These are phyloP conservation scores for Hoplodrina ambigua DNA, from an alignment of 2,888 invertebrate species.

Conservation along the genomic window DNA sequence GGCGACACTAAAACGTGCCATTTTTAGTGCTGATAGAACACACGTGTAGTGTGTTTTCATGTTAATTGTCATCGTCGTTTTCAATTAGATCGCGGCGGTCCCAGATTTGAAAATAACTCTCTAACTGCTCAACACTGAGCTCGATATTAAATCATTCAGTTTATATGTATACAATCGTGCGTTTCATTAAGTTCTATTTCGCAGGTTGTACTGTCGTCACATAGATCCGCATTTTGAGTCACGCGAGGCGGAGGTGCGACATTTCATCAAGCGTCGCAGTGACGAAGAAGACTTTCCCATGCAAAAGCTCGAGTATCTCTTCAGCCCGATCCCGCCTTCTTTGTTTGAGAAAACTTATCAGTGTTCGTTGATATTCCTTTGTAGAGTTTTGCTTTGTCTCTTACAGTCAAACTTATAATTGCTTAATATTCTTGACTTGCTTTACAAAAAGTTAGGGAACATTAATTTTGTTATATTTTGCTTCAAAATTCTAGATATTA, in stretches of 20 bases:
- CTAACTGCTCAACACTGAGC: too few species aligned
- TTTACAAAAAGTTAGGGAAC: too few species aligned
- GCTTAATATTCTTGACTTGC: not conserved
- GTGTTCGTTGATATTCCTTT: slow-evolving; percentile 71
- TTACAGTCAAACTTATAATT: not conserved
- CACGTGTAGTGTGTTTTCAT: not conserved
- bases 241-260: slow-evolving; percentile 78
- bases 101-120: not conserved
- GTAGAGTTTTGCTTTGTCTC: not conserved
- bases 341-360: slow-evolving; percentile 83
- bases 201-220: slow-evolving; percentile 85
- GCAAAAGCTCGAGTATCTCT: slow-evolving; percentile 78
- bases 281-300: slow-evolving; percentile 80
- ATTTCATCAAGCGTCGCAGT: slow-evolving; percentile 81
- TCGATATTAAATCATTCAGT: too few species aligned
- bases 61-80: not conserved
- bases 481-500: too few species aligned
- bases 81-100: not conserved
- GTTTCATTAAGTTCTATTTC: not conserved
- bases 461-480: too few species aligned
- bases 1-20: not conserved
- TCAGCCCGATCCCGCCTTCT: slow-evolving; percentile 78
- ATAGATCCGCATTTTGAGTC: slow-evolving; percentile 81
- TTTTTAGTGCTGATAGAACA: slow-evolving; percentile 1
- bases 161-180: not conserved